Evolutionary conservation across 1,140 invertebrate genomes (phyloP).

Genomic region (Ostrea denselamellosa): DNA sequence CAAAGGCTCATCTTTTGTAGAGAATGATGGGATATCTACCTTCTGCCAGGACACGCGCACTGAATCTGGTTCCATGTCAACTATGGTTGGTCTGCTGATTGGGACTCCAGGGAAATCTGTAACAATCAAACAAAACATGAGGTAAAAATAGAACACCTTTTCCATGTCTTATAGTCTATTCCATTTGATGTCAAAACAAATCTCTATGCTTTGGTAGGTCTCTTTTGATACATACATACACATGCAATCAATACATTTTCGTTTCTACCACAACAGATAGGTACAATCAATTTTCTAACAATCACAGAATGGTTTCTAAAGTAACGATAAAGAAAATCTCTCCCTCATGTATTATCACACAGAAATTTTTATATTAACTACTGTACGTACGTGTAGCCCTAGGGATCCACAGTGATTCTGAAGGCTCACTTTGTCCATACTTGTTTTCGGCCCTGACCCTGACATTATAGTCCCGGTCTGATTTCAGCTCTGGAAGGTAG

Average conservation of each 20-base stretch:
- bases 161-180: not conserved
- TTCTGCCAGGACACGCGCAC: constrained; percentile 69
- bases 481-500: constrained; percentile 68
- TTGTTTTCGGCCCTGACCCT: constrained; percentile 74
- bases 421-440: constrained; percentile 73
- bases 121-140: constrained; percentile 11
- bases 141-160: not conserved
- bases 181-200: too few relatives aligned
- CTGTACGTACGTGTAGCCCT: constrained; percentile 69
- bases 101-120: constrained; percentile 74
- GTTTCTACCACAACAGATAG: not conserved
- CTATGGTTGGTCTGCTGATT: constrained; percentile 68
- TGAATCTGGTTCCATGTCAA: constrained; percentile 68
- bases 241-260: too few relatives aligned
- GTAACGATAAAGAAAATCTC: not conserved
- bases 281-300: not conserved
- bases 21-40: constrained; percentile 70
- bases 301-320: not conserved
- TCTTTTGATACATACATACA: too few relatives aligned
- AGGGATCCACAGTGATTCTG: constrained; percentile 71
- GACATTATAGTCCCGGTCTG: constrained; percentile 72
- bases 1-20: constrained; percentile 64
- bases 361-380: not conserved
- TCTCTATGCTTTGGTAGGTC: too few relatives aligned
- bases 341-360: too few relatives aligned